Evolutionary conservation across 2,888 invertebrate genomes (phyloP).

Genomic region (Volucella zonaria): DNA sequence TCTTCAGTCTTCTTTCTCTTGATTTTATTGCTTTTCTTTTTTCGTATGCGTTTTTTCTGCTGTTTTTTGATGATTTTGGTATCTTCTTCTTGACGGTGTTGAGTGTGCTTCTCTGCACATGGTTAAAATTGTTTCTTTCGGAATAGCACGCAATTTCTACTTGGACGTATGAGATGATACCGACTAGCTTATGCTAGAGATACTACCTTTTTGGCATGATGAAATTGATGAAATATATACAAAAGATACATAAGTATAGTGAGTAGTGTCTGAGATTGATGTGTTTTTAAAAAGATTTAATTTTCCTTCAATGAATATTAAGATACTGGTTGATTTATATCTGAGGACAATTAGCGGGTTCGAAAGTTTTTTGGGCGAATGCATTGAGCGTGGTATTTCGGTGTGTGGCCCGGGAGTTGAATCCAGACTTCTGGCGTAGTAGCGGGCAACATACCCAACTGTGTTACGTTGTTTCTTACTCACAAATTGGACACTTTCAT

Average conservation of each 20-base stretch:
- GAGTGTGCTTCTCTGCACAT: conserved; percentile 43
- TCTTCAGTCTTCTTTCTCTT: conserved; percentile 15
- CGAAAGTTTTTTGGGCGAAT: not conserved
- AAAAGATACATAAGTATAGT: not conserved
- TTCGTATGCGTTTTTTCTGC: conserved; percentile 10
- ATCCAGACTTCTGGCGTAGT: too few species aligned
- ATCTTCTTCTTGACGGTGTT: conserved; percentile 41
- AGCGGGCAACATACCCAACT: too few species aligned
- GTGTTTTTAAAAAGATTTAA: conserved; percentile 31
- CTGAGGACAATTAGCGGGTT: not conserved
- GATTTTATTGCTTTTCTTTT: conserved; percentile 31
- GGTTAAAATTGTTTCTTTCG: conserved; percentile 41
- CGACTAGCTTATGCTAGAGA: conserved; percentile 11
- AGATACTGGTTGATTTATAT: too few species aligned
- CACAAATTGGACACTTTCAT: too few species aligned
- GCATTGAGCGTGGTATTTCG: too few species aligned
- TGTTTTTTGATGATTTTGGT: not conserved
- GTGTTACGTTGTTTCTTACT: too few species aligned
- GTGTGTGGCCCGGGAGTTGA: too few species aligned
- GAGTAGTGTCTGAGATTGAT: conserved; percentile 22
- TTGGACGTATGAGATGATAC: conserved; percentile 42
- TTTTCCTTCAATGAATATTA: conserved; percentile 30
- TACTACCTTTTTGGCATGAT: conserved; percentile 20
- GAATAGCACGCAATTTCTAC: conserved; percentile 62
- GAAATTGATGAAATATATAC: conserved; percentile 31